These are phyloP conservation scores for Egretta garzetta DNA, from an alignment of 2,113 vertebrate genomes.

Conservation along the genomic window DNA sequence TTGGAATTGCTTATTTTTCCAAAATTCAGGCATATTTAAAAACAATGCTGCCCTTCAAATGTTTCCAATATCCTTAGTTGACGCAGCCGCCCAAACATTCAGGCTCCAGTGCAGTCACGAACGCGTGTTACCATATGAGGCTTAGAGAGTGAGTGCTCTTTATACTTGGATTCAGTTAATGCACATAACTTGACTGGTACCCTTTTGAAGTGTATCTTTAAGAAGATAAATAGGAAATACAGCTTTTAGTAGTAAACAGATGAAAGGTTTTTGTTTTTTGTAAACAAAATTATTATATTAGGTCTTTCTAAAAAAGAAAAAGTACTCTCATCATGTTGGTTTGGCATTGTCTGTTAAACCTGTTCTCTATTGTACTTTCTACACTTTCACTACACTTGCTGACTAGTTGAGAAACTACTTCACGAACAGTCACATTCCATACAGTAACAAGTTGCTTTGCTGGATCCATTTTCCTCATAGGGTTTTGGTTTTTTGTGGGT, in stretches of 20 bases:
- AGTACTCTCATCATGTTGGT: background rate
- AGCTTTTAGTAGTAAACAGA: conserved; percentile 53
- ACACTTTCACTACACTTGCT: conserved; percentile 51
- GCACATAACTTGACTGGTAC: background rate
- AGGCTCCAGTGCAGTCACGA: background rate
- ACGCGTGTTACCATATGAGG: background rate
- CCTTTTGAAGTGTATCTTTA: background rate
- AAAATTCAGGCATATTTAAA: background rate
- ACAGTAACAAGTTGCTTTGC: conserved; percentile 37
- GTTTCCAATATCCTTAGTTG: conserved; percentile 15
- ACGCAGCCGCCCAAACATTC: conserved; percentile 57
- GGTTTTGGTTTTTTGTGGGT: background rate
- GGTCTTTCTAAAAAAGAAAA: background rate
- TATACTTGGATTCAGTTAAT: background rate
- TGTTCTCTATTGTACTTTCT: conserved; percentile 35
- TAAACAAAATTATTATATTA: conserved; percentile 52
- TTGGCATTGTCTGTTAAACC: conserved; percentile 59
- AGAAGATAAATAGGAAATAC: conserved; percentile 43
- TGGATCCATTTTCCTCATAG: conserved; percentile 19
- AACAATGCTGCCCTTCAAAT: background rate
- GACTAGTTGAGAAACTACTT: conserved; percentile 49
- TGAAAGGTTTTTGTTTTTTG: conserved; percentile 1
- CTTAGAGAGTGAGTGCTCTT: conserved; percentile 13
- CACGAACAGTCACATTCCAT: conserved; percentile 46
- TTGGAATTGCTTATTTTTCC: background rate